Base-by-base conservation (phyloP, 2,113 vertebrate genomes). In the Opisthocomus hoazin region DNA sequence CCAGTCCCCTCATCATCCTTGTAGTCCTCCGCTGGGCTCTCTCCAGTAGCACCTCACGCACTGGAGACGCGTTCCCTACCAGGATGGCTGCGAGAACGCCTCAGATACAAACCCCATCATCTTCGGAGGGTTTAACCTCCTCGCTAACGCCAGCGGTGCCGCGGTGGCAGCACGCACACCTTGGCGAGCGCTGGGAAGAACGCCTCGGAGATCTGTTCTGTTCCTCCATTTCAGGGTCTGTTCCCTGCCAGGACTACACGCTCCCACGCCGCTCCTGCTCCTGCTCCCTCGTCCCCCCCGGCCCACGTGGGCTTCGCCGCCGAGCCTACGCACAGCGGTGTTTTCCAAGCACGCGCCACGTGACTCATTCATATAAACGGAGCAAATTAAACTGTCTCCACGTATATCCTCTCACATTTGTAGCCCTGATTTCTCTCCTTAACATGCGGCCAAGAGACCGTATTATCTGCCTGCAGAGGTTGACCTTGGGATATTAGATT, bases 401-500 rank as follows among this genome's bases (percentile, higher is more conserved):
- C 97, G 98, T 92, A 98, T 98, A 98, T 98, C 97, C 97, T 95
- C 96, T 97, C 98, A 77, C 97, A 98, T 98, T 97, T 98, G 98
- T 97, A 98, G 98, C 95, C 98, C 97, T 88, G 96, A 97, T 97
- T 98, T 92, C 96, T 97, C 97, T 97, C 96, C 97, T 96, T 97
- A 97, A 92, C 98, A 98, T 96, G 96, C 97, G 98, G 98, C 97
- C 97, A 74, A 98, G 97, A 95, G 98, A 97, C 98, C 97, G 95
- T 96, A 98, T 99, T 99, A 99, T 98, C 98, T 98, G 97, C 96
- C 98, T 98, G 98, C 98, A 98, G 98, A 98, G 98, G 96, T 97
- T 98, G 98, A 98, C 97, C 96, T 96, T 93, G 97, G 98, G 98
- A 99, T 98, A 99, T 98, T 97, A 97, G 98, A 98, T 98, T 98